phyloP scores from a whole-genome alignment of 2,888 invertebrate genomes.

The Cybosia mesomella region DNA sequence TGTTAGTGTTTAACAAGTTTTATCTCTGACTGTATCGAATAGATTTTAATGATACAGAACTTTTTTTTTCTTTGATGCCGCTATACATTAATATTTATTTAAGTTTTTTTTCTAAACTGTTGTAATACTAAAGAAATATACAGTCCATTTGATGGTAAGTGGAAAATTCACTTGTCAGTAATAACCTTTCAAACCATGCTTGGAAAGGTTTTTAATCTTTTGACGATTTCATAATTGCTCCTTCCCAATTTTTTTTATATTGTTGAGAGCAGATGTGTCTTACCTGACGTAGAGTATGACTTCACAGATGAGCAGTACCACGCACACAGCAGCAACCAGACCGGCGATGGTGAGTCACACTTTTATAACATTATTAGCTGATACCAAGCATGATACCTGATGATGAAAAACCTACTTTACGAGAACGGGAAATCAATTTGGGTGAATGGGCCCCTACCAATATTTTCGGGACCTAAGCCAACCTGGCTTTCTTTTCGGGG shows the following conservation, averaged over 20 bases:
- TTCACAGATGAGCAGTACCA: constrained; percentile 86
- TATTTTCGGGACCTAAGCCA: too few relatives aligned
- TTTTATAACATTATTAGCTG: neutral
- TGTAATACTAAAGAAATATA: neutral
- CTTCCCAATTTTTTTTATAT: constrained; percentile 13
- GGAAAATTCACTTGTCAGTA: too few relatives aligned
- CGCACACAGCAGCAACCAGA: constrained; percentile 84
- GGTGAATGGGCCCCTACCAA: too few relatives aligned
- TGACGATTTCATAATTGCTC: too few relatives aligned
- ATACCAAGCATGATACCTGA: neutral
- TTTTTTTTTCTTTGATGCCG: neutral
- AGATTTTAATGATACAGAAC: neutral
- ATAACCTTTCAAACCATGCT: too few relatives aligned
- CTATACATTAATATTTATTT: too few relatives aligned
- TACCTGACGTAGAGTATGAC: constrained; percentile 83
- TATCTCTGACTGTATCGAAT: neutral
- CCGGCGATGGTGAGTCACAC: constrained; percentile 78
- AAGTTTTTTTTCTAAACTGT: neutral
- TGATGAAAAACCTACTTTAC: too few relatives aligned
- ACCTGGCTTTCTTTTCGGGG: too few relatives aligned
- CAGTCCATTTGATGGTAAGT: too few relatives aligned
- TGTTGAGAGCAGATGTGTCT: constrained; percentile 83
- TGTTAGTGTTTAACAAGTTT: neutral
- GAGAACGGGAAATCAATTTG: too few relatives aligned
- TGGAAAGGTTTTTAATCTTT: too few relatives aligned